Evolutionary conservation across 2,888 invertebrate genomes (phyloP), one percentile per base, ranked within the genome.

Genomic region (Danaus chrysippus): DNA sequence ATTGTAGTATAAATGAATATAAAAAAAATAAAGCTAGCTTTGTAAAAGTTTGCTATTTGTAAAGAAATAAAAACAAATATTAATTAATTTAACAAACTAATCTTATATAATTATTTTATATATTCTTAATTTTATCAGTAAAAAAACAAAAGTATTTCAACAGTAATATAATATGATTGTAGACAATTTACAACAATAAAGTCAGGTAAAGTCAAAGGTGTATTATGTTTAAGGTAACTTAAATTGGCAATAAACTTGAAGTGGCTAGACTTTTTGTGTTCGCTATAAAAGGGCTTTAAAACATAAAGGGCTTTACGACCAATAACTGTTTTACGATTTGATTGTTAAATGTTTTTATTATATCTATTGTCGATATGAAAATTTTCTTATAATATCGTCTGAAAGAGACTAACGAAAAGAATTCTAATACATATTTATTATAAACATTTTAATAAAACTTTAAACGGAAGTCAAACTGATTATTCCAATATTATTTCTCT

Each of bases 211-310:
- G 12, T 15, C 46, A n/a, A n/a, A 46, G 46, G 9, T 13, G 15
- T 9, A 46, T 13, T 46, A n/a, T 13, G n/a, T 46, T 34, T 46
- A 42, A 57, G 49, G 41, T 56, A 46, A 59, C 54, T 56, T 17
- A 49, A 54, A 54, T 60, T 15, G 41, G 34, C 60, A 60, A 57
- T 64, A 60, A 64, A 58, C 42, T 58, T 61, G 54, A 54, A 59
- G 54, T 19, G 54, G 57, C 46, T n/a, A 19, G 13, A 46, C 56
- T 64, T 60, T 61, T 64, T 61, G 60, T 58, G 59, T 54, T 23
- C 54, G 42, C 60, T 13, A 55, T 64, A 56, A 64, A 56, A 43
- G 41, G 55, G 52, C 54, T 54, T 58, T 46, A 46, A 46, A 46
- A 13, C 13, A n/a, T 46, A 62, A 62, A 54, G 34, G 46, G 34